A percentile compares a stretch with the other conserved stretches of the same genome.
Conservation (phyloP, 2,797 vertebrate genomes). For the Bovichtus variegatus region DNA sequence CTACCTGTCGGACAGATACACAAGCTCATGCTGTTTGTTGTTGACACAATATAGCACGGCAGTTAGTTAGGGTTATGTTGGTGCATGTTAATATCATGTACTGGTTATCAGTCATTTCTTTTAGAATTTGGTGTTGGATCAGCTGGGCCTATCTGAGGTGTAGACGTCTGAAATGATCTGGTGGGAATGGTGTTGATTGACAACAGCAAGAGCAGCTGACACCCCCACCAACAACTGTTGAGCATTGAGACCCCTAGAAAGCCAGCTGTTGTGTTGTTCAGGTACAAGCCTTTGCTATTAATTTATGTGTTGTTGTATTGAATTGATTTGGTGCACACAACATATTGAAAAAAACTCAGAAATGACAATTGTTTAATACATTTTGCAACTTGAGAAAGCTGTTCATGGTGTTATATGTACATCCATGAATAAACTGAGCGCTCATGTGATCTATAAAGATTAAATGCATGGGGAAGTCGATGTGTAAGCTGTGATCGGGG, state of each 20-base stretch:
- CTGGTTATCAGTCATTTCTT: too few species aligned
- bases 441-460: neutral
- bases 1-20: neutral
- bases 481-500: neutral
- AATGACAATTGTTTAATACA: neutral
- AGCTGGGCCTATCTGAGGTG: slow-evolving; percentile 4
- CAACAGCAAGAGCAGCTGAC: slow-evolving; percentile 15
- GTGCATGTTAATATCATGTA: neutral
- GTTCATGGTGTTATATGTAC: neutral
- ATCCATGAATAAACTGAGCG: neutral
- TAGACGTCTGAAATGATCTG: slow-evolving; percentile 3
- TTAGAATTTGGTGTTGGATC: slow-evolving; percentile 1
- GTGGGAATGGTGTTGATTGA: slow-evolving; percentile 43
- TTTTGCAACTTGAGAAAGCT: neutral
- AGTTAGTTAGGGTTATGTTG: neutral
- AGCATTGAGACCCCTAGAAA: slow-evolving; percentile 2
- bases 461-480: too few species aligned
- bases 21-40: neutral
- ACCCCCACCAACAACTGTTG: slow-evolving; percentile 14
- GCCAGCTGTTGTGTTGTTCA: neutral
- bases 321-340: neutral
- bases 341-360: too few species aligned
- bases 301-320: neutral
- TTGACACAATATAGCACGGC: neutral
- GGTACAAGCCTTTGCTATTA: neutral